These are phyloP conservation scores for Drosophila baimaii DNA, from an alignment of 1,140 invertebrate species.

Conservation along the genomic window DNA sequence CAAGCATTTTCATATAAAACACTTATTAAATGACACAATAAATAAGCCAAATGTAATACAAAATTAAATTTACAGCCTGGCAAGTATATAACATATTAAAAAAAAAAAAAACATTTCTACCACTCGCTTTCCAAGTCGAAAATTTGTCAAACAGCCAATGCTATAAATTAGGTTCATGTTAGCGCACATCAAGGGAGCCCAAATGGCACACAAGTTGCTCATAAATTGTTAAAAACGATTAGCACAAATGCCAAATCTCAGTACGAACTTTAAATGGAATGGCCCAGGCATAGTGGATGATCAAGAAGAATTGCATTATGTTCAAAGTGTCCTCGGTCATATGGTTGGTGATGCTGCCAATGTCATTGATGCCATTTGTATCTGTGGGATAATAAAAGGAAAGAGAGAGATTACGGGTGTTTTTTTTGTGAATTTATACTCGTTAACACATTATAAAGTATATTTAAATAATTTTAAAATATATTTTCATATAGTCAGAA, in stretches of 20 bases:
- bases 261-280: constrained; percentile 91
- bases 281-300: constrained; percentile 94
- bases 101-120: constrained; percentile 50
- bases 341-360: constrained; percentile 91
- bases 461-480: neutral
- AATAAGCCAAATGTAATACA: constrained; percentile 47
- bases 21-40: constrained; percentile 1
- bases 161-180: constrained; percentile 62
- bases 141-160: constrained; percentile 34
- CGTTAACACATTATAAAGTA: neutral
- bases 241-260: constrained; percentile 10
- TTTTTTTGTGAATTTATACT: neutral
- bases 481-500: neutral
- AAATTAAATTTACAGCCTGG: constrained; percentile 65
- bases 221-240: constrained; percentile 62
- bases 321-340: constrained; percentile 93
- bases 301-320: constrained; percentile 93
- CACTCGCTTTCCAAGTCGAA: constrained; percentile 8
- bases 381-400: neutral
- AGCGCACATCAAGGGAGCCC: constrained; percentile 34
- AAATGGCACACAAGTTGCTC: constrained; percentile 75
- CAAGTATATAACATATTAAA: constrained; percentile 57
- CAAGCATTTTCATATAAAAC: constrained; percentile 35
- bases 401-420: too few species aligned
- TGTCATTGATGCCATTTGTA: constrained; percentile 84